phyloP scores from a whole-genome alignment of 1,140 invertebrate species.

The Drosophila novamexicana region DNA sequence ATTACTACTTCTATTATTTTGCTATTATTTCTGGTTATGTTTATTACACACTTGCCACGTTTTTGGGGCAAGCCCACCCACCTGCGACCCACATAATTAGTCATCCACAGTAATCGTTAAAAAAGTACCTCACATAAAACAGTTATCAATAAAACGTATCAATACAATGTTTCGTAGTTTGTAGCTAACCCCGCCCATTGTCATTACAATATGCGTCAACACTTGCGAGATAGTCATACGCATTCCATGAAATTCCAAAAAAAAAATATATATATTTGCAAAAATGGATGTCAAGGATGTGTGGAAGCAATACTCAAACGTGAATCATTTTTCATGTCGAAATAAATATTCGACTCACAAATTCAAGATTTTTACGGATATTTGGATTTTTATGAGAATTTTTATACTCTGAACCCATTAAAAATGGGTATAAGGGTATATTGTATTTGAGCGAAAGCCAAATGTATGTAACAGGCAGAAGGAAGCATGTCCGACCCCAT shows the following conservation, averaged over 20 bases:
- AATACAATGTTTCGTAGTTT: background rate
- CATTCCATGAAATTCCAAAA: slow-evolving; percentile 11
- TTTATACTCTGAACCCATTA: no score
- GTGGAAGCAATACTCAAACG: background rate
- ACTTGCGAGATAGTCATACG: background rate
- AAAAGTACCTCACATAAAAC: background rate
- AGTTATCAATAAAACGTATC: slow-evolving; percentile 16
- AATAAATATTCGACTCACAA: no score
- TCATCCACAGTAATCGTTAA: background rate
- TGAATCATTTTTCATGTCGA: background rate
- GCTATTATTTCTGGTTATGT: no score
- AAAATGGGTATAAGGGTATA: no score
- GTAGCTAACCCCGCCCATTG: background rate
- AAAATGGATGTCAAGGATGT: slow-evolving; percentile 18
- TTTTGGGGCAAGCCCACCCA: no score
- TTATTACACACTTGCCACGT: no score
- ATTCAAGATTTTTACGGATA: no score
- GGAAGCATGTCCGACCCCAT: no score
- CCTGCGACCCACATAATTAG: background rate
- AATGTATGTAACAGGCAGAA: no score
- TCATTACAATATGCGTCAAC: slow-evolving; percentile 17
- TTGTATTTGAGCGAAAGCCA: no score
- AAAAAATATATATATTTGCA: background rate
- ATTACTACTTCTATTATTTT: no score
- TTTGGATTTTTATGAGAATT: no score